Conservation (phyloP, 2,113 vertebrate species). For the Embiotoca jacksoni region DNA sequence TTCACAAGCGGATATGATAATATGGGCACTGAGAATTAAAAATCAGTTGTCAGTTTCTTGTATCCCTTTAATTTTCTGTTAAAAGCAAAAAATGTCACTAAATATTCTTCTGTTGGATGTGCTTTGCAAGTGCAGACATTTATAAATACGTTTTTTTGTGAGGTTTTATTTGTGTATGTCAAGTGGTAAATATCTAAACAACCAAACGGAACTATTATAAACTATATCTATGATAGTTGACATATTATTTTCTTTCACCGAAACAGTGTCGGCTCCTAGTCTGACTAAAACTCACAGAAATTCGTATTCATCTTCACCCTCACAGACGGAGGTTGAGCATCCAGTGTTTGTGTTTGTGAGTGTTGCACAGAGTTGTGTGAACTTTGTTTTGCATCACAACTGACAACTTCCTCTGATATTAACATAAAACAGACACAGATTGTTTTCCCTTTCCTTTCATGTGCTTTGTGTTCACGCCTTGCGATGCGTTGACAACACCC, state of each 20-base stretch:
- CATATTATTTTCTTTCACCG: not conserved
- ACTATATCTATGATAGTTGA: not conserved
- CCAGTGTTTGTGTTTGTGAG: not conserved
- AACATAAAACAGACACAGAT: slow-evolving; percentile 53
- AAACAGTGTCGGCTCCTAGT: slow-evolving; percentile 21
- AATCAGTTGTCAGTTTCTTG: too few relatives aligned
- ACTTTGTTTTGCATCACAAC: slow-evolving; percentile 45
- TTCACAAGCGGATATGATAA: not conserved
- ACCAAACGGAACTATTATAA: too few relatives aligned
- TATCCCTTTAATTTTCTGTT: not conserved
- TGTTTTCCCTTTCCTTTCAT: slow-evolving; percentile 49
- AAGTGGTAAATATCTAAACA: too few relatives aligned
- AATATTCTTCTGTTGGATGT: too few relatives aligned
- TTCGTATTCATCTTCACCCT: slow-evolving; percentile 39
- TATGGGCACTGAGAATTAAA: not conserved
- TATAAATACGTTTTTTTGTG: too few relatives aligned
- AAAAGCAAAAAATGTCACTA: not conserved
- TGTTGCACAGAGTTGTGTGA: not conserved
- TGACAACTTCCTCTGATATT: slow-evolving; percentile 54
- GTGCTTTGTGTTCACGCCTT: slow-evolving; percentile 27
- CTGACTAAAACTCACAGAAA: slow-evolving; percentile 41
- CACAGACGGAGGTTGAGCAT: slow-evolving; percentile 30
- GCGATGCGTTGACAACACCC: slow-evolving; percentile 34
- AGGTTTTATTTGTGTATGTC: too few relatives aligned
- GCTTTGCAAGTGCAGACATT: too few relatives aligned